Percentiles rank a stretch among this genome's conserved stretches.
Evolutionary conservation across 2,113 vertebrate genomes (phyloP).

Genomic region (Nannobrachium achirus): DNA sequence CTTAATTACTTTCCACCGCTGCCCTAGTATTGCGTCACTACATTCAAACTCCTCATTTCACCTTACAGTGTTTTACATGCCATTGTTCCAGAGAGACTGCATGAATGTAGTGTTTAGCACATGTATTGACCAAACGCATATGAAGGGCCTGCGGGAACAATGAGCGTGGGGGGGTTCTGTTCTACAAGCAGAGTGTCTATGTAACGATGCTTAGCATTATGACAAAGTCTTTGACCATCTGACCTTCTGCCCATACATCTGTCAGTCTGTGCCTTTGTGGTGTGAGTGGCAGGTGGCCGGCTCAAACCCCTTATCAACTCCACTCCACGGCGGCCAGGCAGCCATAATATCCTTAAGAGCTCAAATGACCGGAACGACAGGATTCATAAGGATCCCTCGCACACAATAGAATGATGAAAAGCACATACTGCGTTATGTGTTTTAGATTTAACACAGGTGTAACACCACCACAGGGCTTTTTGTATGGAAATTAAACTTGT

Average conservation of each 20-base stretch:
- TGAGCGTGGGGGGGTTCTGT: constrained; percentile 19
- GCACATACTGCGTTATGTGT: constrained; percentile 3
- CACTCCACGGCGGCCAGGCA: constrained; percentile 39
- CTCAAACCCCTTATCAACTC: constrained; percentile 32
- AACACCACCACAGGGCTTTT: too few species aligned
- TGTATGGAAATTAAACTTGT: too few species aligned
- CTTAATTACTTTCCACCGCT: too few species aligned
- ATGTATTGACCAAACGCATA: constrained; percentile 14
- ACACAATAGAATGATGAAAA: constrained; percentile 31
- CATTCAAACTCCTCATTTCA: too few species aligned
- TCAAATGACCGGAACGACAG: constrained; percentile 37
- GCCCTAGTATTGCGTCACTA: too few species aligned
- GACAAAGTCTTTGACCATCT: constrained; percentile 68
- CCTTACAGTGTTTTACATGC: not conserved
- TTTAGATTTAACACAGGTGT: not conserved
- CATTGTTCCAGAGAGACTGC: constrained; percentile 4
- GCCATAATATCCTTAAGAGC: constrained; percentile 52
- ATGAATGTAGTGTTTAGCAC: constrained; percentile 26
- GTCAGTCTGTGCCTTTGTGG: constrained; percentile 66
- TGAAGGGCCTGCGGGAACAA: constrained; percentile 9
- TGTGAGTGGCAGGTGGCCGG: constrained; percentile 72
- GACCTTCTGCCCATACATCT: constrained; percentile 71
- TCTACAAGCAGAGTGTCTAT: constrained; percentile 22
- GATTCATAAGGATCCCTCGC: constrained; percentile 37
- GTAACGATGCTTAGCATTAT: constrained; percentile 58